Evolutionary conservation across 2,888 invertebrate species (phyloP).

Genomic region (Notodonta ziczac): DNA sequence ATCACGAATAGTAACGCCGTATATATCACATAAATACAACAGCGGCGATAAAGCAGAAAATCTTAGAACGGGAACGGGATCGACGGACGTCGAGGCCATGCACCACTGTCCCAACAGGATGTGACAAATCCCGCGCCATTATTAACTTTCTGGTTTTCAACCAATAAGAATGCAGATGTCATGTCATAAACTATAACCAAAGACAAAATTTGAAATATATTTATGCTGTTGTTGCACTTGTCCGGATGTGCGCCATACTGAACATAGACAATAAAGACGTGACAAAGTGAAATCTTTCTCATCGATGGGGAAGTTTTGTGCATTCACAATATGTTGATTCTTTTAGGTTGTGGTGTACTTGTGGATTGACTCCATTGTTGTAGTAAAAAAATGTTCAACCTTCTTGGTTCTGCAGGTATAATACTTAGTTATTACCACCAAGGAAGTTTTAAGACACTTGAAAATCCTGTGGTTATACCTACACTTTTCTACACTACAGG

Average conservation of each 20-base stretch:
- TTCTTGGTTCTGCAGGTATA: no score
- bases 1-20: constrained; percentile 79
- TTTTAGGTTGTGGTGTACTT: neutral
- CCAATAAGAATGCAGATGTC: constrained; percentile 59
- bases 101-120: constrained; percentile 78
- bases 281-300: neutral
- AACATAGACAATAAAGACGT: neutral
- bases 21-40: constrained; percentile 70
- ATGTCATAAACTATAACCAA: constrained; percentile 44
- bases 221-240: constrained; percentile 45
- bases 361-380: no score
- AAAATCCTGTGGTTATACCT: no score
- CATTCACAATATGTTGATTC: no score
- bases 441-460: no score
- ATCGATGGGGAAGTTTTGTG: neutral
- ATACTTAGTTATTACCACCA: no score
- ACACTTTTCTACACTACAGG: no score
- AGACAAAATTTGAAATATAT: constrained; percentile 27
- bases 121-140: constrained; percentile 81
- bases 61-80: constrained; percentile 68
- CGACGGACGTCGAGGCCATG: constrained; percentile 70
- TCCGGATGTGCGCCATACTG: constrained; percentile 34
- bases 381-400: no score
- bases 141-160: constrained; percentile 45
- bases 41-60: constrained; percentile 64